Evolutionary conservation across 2,113 vertebrate genomes (phyloP).

Genomic region (Ictidomys tridecemlineatus): DNA sequence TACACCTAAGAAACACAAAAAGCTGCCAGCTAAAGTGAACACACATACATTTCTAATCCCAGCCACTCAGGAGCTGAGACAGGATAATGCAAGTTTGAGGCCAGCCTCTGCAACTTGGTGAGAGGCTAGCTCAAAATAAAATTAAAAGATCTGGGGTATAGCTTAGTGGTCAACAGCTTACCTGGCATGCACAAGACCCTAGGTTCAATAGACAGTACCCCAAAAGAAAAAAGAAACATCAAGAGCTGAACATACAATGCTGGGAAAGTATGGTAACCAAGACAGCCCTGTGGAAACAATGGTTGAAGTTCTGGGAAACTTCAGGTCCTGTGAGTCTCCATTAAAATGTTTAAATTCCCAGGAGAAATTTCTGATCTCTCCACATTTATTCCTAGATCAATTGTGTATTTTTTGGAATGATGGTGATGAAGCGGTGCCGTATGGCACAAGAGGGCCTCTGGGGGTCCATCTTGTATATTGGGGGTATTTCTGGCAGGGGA

Average conservation of each 20-base stretch:
- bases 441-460: too few relatives aligned
- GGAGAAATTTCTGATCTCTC: background rate
- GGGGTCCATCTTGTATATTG: background rate
- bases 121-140: too few relatives aligned
- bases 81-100: too few relatives aligned
- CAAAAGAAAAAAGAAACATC: background rate
- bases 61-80: too few relatives aligned
- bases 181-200: too few relatives aligned
- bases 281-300: background rate
- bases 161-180: too few relatives aligned
- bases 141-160: too few relatives aligned
- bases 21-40: too few relatives aligned
- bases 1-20: background rate
- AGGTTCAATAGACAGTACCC: too few relatives aligned
- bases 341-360: background rate
- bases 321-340: background rate
- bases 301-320: background rate
- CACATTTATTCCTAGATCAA: background rate
- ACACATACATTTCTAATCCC: too few relatives aligned
- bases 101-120: too few relatives aligned
- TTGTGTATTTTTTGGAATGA: background rate
- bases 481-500: background rate
- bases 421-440: too few relatives aligned
- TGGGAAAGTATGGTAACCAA: background rate
- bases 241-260: background rate